Evolutionary conservation across 2,888 invertebrate species (phyloP), one percentile per base, ranked within the genome.

Genomic region (Lysandra coridon): DNA sequence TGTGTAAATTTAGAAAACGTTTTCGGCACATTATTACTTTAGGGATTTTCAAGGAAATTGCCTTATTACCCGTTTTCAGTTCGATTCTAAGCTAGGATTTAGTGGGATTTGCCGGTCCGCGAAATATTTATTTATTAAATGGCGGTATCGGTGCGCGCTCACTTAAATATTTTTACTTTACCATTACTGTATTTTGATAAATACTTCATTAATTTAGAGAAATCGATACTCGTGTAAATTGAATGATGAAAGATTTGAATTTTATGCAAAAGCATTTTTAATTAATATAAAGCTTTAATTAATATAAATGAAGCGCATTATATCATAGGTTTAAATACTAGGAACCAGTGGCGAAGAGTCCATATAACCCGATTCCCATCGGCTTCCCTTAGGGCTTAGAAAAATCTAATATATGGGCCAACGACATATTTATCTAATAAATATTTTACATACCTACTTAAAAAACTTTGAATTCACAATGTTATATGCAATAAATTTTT

Each of bases 31-130:
- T 93, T 93, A 93, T 93, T 93, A 93, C 93, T 93, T 91, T 90
- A 90, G 92, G 93, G 93, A 93, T 93, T 93, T 93, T 92, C 89
- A 90, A 92, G 92, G 91, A 92, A 93, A 93, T 93, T 93, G 93
- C 93, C 92, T 93, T 93, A 93, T 93, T 92, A 93, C 92, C 91
- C 40, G 91, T 90, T 92, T 91, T 90, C 90, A 92, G 88, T 92
- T 91, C 90, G 87, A 92, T 90, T 91, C 88, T 83, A 85, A 88
- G 89, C 88, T 86, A 84, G 91, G 93, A 89, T 92, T 92, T 90
- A 87, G 86, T 84, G 83, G 92, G 91, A 91, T 92, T 91, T 91
- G 83, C 86, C 83, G 84, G 85, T 83, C 33, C 85, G 83, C 85
- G 84, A 87, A 87, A 88, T 86, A 85, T 87, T 87, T 86, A 81